These are phyloP conservation scores for Epirrita christyi DNA, from an alignment of 2,888 invertebrate species.

Conservation along the genomic window DNA sequence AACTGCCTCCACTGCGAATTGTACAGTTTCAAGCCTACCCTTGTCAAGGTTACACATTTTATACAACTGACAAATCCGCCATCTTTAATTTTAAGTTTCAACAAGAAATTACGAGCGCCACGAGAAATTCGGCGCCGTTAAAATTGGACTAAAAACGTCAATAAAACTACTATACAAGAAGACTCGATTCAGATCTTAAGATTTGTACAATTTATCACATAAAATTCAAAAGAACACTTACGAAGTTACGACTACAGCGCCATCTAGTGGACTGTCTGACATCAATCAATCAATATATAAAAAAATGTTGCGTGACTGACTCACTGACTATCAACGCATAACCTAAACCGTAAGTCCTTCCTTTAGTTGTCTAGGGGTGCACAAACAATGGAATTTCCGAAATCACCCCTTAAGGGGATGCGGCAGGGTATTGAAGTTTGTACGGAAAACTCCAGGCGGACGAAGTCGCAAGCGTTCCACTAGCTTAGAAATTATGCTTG, in stretches of 20 bases:
- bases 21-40: neutral
- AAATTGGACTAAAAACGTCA: conserved; percentile 66
- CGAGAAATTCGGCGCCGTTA: conserved; percentile 43
- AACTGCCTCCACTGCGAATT: conserved; percentile 1
- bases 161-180: conserved; percentile 70
- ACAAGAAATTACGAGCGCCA: conserved; percentile 40
- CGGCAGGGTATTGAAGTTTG: no score
- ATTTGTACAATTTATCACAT: conserved; percentile 81
- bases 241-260: conserved; percentile 53
- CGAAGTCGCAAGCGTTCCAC: no score
- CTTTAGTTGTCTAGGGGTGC: no score
- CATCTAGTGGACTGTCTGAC: conserved; percentile 41
- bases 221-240: conserved; percentile 71
- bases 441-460: no score
- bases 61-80: conserved; percentile 7
- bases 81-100: conserved; percentile 27
- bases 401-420: no score
- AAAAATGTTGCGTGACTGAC: no score
- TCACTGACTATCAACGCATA: no score
- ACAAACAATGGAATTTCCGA: no score
- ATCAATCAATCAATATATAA: conserved; percentile 39
- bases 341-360: no score
- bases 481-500: no score
- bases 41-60: neutral
- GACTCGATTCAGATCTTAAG: conserved; percentile 75